Evolutionary conservation across 2,113 vertebrate species (phyloP).

Genomic region (Lagopus leucura): DNA sequence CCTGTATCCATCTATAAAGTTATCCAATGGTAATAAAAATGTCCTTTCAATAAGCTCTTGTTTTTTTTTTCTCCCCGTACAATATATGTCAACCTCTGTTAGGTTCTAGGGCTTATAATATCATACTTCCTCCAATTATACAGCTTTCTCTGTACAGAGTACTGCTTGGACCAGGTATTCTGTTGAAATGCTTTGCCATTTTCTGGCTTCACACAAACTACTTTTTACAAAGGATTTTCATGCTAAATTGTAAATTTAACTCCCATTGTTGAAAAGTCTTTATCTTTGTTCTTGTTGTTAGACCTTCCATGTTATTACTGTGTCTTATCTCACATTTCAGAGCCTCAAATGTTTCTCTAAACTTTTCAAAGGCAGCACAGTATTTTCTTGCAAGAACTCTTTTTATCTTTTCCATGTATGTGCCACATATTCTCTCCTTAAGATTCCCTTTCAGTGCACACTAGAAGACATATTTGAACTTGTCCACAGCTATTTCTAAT

Average conservation of each 20-base stretch:
- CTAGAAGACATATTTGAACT: slow-evolving; percentile 69
- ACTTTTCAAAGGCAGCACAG: neutral
- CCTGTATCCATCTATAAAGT: neutral
- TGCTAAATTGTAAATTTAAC: neutral
- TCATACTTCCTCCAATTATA: neutral
- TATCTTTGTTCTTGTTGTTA: neutral
- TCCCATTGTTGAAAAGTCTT: neutral
- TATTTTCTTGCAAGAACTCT: neutral
- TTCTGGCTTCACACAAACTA: neutral
- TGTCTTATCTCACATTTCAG: neutral
- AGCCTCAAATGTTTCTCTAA: neutral
- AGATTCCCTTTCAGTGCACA: slow-evolving; percentile 66
- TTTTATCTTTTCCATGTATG: slow-evolving; percentile 3
- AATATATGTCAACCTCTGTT: neutral
- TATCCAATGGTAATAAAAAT: neutral
- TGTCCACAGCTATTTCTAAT: slow-evolving; percentile 80
- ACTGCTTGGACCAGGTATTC: neutral
- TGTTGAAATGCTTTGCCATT: neutral
- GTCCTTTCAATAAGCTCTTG: neutral
- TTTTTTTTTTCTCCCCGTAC: fast-evolving
- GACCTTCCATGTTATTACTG: neutral
- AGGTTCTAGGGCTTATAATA: neutral
- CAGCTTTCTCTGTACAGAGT: neutral
- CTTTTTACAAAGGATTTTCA: neutral
- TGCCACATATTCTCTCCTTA: slow-evolving; percentile 55